Evolutionary conservation across 2,113 vertebrate genomes (phyloP).

Genomic region (Eptatretus burgeri): DNA sequence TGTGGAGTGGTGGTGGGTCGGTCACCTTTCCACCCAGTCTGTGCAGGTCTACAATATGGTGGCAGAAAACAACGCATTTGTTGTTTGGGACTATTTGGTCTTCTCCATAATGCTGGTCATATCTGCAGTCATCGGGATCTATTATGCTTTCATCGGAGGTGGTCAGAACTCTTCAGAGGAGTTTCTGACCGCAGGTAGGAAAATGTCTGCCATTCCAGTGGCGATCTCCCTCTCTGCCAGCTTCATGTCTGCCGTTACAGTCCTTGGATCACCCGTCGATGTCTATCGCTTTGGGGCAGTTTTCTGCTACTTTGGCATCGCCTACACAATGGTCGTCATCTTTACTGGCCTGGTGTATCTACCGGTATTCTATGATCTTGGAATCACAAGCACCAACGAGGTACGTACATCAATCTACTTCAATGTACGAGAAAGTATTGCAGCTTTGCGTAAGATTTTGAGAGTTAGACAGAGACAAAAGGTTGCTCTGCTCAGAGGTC

Average conservation of each 20-base stretch:
- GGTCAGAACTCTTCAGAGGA: constrained; percentile 26
- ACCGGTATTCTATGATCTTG: constrained; percentile 61
- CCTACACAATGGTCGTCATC: constrained; percentile 27
- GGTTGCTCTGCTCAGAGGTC: too few relatives aligned
- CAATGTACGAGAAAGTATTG: too few relatives aligned
- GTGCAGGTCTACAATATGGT: not conserved
- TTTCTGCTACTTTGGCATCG: constrained; percentile 26
- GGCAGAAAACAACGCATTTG: constrained; percentile 16
- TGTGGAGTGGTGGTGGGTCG: too few relatives aligned
- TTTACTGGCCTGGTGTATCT: constrained; percentile 52
- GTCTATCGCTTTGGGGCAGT: constrained; percentile 42
- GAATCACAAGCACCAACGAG: constrained; percentile 59
- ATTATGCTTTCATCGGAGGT: constrained; percentile 31
- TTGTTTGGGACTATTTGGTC: constrained; percentile 48
- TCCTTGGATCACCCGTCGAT: constrained; percentile 53
- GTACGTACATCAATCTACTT: constrained; percentile 13
- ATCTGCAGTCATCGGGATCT: constrained; percentile 45
- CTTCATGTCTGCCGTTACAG: constrained; percentile 78
- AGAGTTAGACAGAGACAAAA: too few relatives aligned
- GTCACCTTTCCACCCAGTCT: too few relatives aligned
- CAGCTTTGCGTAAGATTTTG: too few relatives aligned
- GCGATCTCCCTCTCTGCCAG: constrained; percentile 60
- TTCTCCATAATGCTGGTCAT: constrained; percentile 44
- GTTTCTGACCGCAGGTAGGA: constrained; percentile 47
- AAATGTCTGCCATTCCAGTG: constrained; percentile 38